These are phyloP conservation scores for Lacerta viridis DNA, from an alignment of 2,797 vertebrate genomes.

Conservation along the genomic window DNA sequence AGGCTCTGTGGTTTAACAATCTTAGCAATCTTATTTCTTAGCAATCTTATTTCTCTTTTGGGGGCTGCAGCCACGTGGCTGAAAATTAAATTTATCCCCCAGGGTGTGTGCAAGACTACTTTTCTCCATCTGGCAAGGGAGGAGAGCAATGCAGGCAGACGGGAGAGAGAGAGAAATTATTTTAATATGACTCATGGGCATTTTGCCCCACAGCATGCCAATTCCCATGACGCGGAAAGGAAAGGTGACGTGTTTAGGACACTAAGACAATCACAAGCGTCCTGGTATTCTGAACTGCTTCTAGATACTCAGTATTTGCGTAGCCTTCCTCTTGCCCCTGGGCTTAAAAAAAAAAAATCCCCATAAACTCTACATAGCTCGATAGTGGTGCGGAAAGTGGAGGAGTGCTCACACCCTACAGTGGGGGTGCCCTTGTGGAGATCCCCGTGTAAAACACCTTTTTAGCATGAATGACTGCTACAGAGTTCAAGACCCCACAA, in stretches of 20 bases:
- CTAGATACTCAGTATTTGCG: background rate
- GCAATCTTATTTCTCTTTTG: background rate
- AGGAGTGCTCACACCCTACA: background rate
- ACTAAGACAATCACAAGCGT: rapidly evolving
- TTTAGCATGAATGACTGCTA: background rate
- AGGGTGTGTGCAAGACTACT: rapidly evolving
- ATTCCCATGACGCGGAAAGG: rapidly evolving
- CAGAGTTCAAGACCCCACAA: background rate
- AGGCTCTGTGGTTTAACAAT: too few relatives aligned
- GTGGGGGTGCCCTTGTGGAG: background rate
- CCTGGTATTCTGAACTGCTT: rapidly evolving
- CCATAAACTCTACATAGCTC: too few relatives aligned
- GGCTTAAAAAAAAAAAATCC: background rate
- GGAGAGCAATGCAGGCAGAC: background rate
- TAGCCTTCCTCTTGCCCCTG: background rate
- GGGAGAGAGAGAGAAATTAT: background rate
- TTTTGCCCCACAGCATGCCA: constrained; percentile 40
- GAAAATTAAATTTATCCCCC: constrained; percentile 2
- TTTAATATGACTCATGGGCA: constrained; percentile 32
- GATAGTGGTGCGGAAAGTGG: background rate
- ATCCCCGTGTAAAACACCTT: background rate
- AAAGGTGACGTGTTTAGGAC: background rate
- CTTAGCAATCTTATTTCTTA: too few relatives aligned
- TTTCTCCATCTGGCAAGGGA: background rate
- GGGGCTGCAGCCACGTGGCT: background rate